phyloP scores from a whole-genome alignment of 2,888 invertebrate species.

The Druceiella hillmani region DNA sequence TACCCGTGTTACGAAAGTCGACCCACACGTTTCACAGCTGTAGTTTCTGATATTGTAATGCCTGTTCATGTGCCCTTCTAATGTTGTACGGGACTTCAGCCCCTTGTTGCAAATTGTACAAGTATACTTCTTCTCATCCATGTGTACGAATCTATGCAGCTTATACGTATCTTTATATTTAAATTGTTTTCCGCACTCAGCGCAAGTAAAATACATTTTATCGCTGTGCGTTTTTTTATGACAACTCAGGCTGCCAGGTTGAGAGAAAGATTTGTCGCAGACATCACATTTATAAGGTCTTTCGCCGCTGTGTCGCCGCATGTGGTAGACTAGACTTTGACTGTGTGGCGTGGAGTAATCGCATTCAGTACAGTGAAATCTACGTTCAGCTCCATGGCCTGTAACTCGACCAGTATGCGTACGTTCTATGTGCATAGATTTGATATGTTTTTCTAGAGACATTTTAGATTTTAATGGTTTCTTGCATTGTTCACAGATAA shows the following conservation, averaged over 20 bases:
- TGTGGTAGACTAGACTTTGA: conserved; percentile 44
- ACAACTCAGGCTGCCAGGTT: conserved; percentile 39
- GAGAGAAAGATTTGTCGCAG: conserved; percentile 44
- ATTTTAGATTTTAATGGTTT: conserved; percentile 13
- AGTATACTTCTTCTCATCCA: conserved; percentile 31
- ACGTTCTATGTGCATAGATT: conserved; percentile 39
- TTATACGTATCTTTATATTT: conserved; percentile 43
- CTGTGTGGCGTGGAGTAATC: conserved; percentile 42
- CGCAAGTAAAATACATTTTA: conserved; percentile 37
- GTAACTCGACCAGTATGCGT: conserved; percentile 37
- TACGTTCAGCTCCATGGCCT: conserved; percentile 36
- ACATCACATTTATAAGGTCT: conserved; percentile 38
- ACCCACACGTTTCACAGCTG: conserved; percentile 46
- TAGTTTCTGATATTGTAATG: conserved; percentile 44
- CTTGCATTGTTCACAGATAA: conserved; percentile 12
- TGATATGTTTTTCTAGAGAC: conserved; percentile 33
- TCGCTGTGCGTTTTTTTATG: conserved; percentile 42
- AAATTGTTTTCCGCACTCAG: conserved; percentile 45
- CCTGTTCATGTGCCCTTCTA: conserved; percentile 39
- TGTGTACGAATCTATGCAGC: conserved; percentile 39
- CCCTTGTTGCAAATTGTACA: conserved; percentile 41
- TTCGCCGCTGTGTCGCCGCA: conserved; percentile 43
- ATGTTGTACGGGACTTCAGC: conserved; percentile 38
- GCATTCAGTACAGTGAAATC: conserved; percentile 43
- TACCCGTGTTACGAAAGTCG: conserved; percentile 42